Conservation (phyloP, 2,888 invertebrate species). For the Sphecodes monilicornis region DNA sequence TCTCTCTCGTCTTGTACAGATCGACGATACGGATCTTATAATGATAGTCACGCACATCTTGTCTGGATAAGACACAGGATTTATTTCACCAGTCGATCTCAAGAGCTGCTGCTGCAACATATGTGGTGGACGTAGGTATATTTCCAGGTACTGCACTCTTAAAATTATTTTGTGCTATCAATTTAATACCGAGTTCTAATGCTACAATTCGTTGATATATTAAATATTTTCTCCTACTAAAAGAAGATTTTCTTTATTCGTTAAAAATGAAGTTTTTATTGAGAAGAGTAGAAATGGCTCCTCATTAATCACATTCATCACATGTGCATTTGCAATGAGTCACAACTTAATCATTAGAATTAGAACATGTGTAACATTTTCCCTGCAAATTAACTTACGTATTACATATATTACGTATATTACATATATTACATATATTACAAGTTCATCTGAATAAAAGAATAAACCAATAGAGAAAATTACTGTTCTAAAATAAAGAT, state of each 20-base stretch:
- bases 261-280: not conserved
- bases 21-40: conserved; percentile 54
- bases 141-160: not conserved
- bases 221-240: not conserved
- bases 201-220: not conserved
- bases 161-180: not conserved
- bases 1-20: conserved; percentile 40
- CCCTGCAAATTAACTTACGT: not conserved
- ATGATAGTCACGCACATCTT: conserved; percentile 59
- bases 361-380: not conserved
- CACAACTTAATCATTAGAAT: not conserved
- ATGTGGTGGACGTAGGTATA: not conserved
- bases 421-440: too few relatives aligned
- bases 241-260: not conserved
- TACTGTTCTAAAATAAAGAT: too few relatives aligned
- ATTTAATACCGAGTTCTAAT: not conserved
- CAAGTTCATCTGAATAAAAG: too few relatives aligned
- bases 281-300: not conserved
- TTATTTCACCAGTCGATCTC: conserved; percentile 34
- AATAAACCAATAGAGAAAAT: too few relatives aligned
- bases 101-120: conserved; percentile 1
- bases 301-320: not conserved
- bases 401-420: too few relatives aligned
- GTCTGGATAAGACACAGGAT: conserved; percentile 32
- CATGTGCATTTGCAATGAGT: not conserved